These are phyloP conservation scores for Chloroclystis v-ata DNA, from an alignment of 2,888 invertebrate species.

Conservation along the genomic window DNA sequence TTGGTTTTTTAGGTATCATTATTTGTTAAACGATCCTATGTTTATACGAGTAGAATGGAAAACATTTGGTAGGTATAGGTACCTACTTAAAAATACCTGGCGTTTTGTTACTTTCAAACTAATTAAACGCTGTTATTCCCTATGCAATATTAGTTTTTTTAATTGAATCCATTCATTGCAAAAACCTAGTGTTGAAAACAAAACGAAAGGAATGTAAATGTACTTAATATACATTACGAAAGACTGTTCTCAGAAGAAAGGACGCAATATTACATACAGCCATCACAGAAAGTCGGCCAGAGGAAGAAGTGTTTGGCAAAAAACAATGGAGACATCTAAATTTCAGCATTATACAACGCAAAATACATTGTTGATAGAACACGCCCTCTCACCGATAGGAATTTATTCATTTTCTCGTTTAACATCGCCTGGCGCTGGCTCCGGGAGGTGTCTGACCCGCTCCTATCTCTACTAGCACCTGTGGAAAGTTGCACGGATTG, in stretches of 20 bases:
- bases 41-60: too few species aligned
- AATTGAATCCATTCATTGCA: too few species aligned
- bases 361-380: constrained; percentile 48
- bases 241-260: constrained; percentile 40
- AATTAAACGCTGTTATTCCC: too few species aligned
- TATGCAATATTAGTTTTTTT: too few species aligned
- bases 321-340: constrained; percentile 66
- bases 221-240: constrained; percentile 40
- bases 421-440: constrained; percentile 91
- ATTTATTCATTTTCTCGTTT: constrained; percentile 96
- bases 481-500: constrained; percentile 70
- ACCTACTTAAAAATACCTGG: too few species aligned
- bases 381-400: constrained; percentile 89
- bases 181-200: not conserved
- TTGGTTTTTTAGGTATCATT: too few species aligned
- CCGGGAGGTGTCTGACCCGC: constrained; percentile 80
- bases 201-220: constrained; percentile 36
- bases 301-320: constrained; percentile 61
- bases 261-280: constrained; percentile 51
- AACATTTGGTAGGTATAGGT: too few species aligned
- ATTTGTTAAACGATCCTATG: too few species aligned
- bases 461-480: constrained; percentile 81
- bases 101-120: too few species aligned
- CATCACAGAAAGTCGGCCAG: constrained; percentile 62
- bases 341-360: constrained; percentile 36